Base-by-base conservation (phyloP, 2,113 vertebrate species). In the Ursus arctos region DNA sequence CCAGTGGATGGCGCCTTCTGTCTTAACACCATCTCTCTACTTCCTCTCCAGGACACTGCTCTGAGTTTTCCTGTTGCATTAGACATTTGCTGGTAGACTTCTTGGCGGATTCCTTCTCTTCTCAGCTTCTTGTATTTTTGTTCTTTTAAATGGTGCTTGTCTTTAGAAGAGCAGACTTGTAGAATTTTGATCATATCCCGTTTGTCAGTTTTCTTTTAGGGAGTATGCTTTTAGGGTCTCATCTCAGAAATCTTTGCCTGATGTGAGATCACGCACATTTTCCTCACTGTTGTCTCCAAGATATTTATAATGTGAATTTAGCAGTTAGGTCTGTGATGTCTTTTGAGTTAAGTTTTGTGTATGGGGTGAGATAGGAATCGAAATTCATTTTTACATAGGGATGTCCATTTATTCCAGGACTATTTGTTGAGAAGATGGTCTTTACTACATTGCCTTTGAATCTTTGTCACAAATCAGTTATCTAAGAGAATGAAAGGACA, bases 391-490 rank as follows among this genome's bases (percentile, higher is more conserved):
- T 76, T 51, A 40, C 28, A 79, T 67, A 59, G 22, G n/a, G 26
- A 49, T 89, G 22, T 65, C 4, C 43, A 57, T 40, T 86, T 65
- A 93, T 91, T 77, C 22, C 15, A 55, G 22, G 33, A 53, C 19
- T 53, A 22, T 93, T 88, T 81, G 51, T 49, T 59, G 21, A 81
- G 40, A 80, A 88, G 31, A 40, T 28, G 76, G 33, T 94, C 21
- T 51, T n/a, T 1, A 21, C 31, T 91, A 43, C 10, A 94, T 15
- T 81, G 12, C 5, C 36, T 88, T 74, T 95, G 84, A 55, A 76
- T 89, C 16, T 59, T 76, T 83, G 40, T 84, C 11, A 86, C 87
- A 92, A 90, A 88, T 88, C 43, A 92, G 10, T 88, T 91, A 57
- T 76, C 16, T 26, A 63, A 85, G 43, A 88, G 7, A 61, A 69